Conservation (phyloP, 2,113 vertebrate species). For the Dissostichus mawsoni region DNA sequence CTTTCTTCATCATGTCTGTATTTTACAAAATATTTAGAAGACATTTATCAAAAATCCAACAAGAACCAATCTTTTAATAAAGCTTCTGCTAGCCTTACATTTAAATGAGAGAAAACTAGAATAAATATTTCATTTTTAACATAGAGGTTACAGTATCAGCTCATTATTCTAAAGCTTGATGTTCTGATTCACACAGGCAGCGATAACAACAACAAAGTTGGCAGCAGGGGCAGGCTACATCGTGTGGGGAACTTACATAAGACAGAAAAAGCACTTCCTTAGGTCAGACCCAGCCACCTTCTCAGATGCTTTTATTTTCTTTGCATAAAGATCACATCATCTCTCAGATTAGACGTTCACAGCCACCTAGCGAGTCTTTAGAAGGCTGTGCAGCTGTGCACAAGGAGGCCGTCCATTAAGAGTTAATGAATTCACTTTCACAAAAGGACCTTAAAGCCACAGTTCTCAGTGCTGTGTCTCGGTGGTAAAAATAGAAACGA, state of each 20-base stretch:
- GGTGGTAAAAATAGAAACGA: constrained; percentile 84
- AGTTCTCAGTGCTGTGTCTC: constrained; percentile 77
- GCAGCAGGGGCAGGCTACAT: constrained; percentile 21
- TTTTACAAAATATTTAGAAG: too few species aligned
- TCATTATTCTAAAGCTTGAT: background rate
- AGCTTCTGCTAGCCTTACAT: background rate
- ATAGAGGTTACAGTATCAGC: background rate
- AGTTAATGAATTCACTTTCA: constrained; percentile 84
- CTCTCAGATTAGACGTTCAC: constrained; percentile 52
- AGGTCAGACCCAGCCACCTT: constrained; percentile 51
- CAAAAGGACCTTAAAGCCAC: constrained; percentile 85
- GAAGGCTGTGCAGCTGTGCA: constrained; percentile 68
- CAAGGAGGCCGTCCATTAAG: constrained; percentile 79
- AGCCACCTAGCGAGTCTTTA: constrained; percentile 56
- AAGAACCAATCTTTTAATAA: background rate
- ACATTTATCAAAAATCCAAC: too few species aligned
- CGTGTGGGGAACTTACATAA: constrained; percentile 46
- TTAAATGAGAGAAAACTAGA: background rate
- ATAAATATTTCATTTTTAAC: background rate
- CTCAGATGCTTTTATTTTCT: constrained; percentile 39
- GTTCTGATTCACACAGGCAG: constrained; percentile 8
- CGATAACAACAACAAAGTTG: background rate
- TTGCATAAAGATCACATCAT: constrained; percentile 51
- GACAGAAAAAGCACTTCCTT: constrained; percentile 37
- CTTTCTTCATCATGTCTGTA: background rate